Conservation (phyloP, 2,113 vertebrate genomes). For the Zingel zingel region DNA sequence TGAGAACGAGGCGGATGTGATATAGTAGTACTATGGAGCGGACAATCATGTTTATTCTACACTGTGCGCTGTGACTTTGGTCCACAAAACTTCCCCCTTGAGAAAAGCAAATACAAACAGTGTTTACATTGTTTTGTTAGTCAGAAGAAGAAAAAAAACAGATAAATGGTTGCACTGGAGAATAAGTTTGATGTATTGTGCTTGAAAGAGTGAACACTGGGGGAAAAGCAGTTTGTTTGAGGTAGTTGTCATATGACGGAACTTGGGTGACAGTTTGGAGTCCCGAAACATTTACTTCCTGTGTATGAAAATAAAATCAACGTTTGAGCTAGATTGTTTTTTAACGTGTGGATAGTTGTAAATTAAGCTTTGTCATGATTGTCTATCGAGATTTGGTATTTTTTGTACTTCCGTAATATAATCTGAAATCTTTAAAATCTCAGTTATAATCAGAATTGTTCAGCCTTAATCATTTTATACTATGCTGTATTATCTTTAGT, state of each 20-base stretch:
- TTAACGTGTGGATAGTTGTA: conserved; percentile 58
- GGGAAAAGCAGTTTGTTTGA: conserved; percentile 7
- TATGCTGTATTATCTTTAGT: conserved; percentile 40
- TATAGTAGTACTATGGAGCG: neutral
- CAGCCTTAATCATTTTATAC: conserved; percentile 52
- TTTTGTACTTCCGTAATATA: conserved; percentile 51
- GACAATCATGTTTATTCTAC: conserved; percentile 6
- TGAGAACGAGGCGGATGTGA: neutral
- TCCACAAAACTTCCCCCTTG: conserved; percentile 2
- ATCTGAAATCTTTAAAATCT: conserved; percentile 40
- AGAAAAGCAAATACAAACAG: conserved; percentile 24
- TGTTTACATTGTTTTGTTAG: conserved; percentile 44
- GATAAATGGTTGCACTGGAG: conserved; percentile 36
- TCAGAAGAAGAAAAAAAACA: neutral
- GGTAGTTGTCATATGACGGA: neutral
- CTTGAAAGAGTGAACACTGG: conserved; percentile 34
- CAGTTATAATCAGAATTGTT: conserved; percentile 31
- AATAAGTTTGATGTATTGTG: neutral
- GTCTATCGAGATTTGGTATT: conserved; percentile 34
- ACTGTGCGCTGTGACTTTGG: conserved; percentile 3
- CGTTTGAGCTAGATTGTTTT: conserved; percentile 21
- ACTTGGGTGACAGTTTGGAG: neutral
- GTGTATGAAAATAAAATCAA: conserved; percentile 32
- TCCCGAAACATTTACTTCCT: conserved; percentile 6
- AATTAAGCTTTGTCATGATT: conserved; percentile 43